These are phyloP conservation scores for Nothobranchius furzeri DNA, from an alignment of 2,113 vertebrate genomes.

Conservation along the genomic window DNA sequence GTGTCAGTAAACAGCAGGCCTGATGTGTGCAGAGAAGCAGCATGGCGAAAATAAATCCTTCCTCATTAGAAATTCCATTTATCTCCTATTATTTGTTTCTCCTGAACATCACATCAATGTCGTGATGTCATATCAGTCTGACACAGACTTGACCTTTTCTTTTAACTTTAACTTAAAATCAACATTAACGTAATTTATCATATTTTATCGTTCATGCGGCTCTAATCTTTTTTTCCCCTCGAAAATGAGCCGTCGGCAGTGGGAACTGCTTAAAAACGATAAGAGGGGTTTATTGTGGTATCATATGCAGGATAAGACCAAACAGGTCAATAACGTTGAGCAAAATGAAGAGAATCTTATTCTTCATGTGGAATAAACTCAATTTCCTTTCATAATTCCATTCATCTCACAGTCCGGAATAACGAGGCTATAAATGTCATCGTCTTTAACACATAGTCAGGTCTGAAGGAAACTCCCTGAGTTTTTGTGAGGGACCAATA, in stretches of 20 bases:
- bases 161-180: slow-evolving; percentile 25
- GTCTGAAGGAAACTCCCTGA: not conserved
- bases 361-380: no score
- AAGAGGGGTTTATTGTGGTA: slow-evolving; percentile 20
- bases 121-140: slow-evolving; percentile 60
- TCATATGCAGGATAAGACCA: slow-evolving; percentile 12
- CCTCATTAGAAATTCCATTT: not conserved
- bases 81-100: slow-evolving; percentile 49
- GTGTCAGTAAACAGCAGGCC: no score
- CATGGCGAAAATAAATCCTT: no score
- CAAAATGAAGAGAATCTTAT: no score
- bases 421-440: no score
- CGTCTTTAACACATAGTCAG: no score
- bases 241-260: not conserved
- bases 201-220: slow-evolving; percentile 25
- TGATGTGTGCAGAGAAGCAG: no score
- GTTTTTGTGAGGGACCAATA: not conserved
- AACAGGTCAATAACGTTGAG: not conserved
- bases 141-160: slow-evolving; percentile 50
- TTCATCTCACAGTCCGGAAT: no score
- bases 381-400: no score
- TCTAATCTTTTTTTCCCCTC: slow-evolving; percentile 32
- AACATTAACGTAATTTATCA: not conserved
- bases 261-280: slow-evolving; percentile 14
- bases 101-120: slow-evolving; percentile 35